phyloP scores from a whole-genome alignment of 2,113 vertebrate species.

The human region DNA sequence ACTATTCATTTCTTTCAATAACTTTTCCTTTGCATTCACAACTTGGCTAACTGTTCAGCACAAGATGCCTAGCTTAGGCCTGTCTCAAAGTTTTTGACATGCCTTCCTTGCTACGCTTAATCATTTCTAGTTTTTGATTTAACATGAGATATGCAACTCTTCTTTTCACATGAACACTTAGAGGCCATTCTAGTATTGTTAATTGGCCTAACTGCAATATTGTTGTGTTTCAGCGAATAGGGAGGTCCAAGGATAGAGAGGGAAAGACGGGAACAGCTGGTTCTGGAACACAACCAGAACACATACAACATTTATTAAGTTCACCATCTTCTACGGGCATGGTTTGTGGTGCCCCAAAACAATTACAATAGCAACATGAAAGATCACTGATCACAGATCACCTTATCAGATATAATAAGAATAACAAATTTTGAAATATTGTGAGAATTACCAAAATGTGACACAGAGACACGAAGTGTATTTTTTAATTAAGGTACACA shows the following conservation, averaged over 20 bases:
- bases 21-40: neutral
- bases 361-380: neutral
- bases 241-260: neutral
- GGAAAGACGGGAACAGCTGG: neutral
- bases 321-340: neutral
- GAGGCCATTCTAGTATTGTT: neutral
- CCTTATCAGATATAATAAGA: neutral
- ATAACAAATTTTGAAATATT: neutral
- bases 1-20: neutral
- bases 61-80: neutral
- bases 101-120: neutral
- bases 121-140: neutral
- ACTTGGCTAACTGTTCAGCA: neutral
- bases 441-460: neutral
- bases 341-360: neutral
- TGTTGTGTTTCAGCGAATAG: neutral
- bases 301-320: neutral
- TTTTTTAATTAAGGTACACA: neutral
- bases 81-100: neutral
- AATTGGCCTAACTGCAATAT: neutral
- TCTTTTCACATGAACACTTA: neutral
- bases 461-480: neutral
- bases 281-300: neutral
- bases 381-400: neutral
- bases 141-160: neutral